Base-by-base conservation (phyloP, 2,797 vertebrate genomes). In the Poeciliopsis gracilis region DNA sequence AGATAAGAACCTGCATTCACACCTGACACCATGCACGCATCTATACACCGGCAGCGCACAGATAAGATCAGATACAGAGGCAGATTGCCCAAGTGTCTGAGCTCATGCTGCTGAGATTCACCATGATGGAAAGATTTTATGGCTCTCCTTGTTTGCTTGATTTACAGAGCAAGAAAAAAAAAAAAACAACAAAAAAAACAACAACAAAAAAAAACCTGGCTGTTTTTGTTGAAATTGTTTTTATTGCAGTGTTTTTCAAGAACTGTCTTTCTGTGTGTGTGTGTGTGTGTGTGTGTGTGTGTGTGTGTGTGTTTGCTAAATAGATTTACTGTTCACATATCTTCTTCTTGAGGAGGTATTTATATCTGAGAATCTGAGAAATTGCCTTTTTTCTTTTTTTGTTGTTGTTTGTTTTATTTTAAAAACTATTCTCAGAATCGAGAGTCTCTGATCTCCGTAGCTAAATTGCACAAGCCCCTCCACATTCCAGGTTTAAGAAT, bases 401-500 rank as follows among this genome's bases (percentile, higher is more conserved):
- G 36, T 5, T 12, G 36, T 5, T 70, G 38, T 74, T 87, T 78
- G 71, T 73, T 67, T 41, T 70, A 46, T 66, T 84, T 18, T 25
- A 41, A 72, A 78, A 63, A 80, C 70, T 83, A 79, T 93, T 93
- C 82, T 90, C 85, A 90, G 89, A 85, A 91, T 86, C 81, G 38
- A 43, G 77, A 78, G 75, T 72, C 76, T 81, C 36, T 87, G 76
- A 92, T 93, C 89, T 87, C 89, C 66, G 12, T 86, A 47, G 82
- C 90, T 88, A 94, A 94, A 86, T 83, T 90, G 89, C 91, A 94
- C 90, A 95, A 93, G 94, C 92, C 83, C 83, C 84, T 73, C 82
- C 82, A 82, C 94, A 96, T 96, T 95, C 95, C 94, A 92, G 89
- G 92, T 86, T 92, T 92, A 94, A 95, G 91, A 91, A 95, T 91